Base-by-base conservation (phyloP, 2,113 vertebrate genomes). In the Hypocryptadius cinnamomeus region DNA sequence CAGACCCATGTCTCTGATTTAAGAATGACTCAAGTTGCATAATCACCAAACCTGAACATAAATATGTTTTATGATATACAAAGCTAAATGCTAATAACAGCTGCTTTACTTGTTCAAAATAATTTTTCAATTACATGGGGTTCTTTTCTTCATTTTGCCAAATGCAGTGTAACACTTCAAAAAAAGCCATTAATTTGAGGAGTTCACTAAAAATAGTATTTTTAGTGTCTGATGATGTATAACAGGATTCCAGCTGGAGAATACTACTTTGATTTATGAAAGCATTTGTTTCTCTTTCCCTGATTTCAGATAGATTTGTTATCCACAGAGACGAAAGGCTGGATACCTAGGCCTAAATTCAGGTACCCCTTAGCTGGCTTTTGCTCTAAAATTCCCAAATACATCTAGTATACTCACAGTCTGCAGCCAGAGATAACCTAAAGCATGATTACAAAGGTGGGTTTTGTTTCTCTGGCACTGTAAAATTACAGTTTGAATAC, bases 1-100 rank as follows among this genome's bases (percentile, higher is more conserved):
- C 96, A 95, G 68, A 89, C 44, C 85, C 68, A 44, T 18, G 21
- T 37, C 78, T 74, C 44, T 80, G 69, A 66, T 42, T 95, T 81
- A 60, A 91, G 85, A 94, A 68, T 95, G 91, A 95, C 82, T 94
- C 94, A 88, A 90, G 37, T 84, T 88, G 57, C 83, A 84, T 95
- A 93, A 96, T 72, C 79, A 86, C 45, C 60, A 79, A 90, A 95
- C 82, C 47, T 72, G 76, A 91, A 94, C 61, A 81, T 60, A 91
- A 71, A 80, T 65, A 71, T 28, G 31, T 77, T 82, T 90, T 64
- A n/a, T 74, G 51, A 56, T 63, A 90, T 24, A 88, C n/a, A 66
- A 87, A 93, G 59, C 64, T 87, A 91, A 93, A 89, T 77, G 60
- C 39, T 91, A 89, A 77, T 47, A 89, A 54, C 50, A 80, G 40